These are phyloP conservation scores for Dasypogon diadema DNA, from an alignment of 2,888 invertebrate species.

Conservation along the genomic window DNA sequence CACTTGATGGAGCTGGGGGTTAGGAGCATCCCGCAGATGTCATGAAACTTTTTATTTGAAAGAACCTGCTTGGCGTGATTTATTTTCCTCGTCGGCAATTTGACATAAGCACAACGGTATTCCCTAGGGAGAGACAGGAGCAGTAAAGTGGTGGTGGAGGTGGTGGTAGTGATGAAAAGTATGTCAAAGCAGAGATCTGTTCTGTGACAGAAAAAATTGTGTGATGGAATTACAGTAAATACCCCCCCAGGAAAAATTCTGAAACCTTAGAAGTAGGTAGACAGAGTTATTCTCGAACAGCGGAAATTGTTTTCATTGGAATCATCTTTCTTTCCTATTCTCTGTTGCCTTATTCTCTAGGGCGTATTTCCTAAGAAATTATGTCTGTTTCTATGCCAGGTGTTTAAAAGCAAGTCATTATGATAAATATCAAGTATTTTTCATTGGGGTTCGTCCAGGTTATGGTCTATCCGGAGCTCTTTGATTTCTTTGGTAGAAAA, in stretches of 20 bases:
- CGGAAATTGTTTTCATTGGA: constrained; percentile 40
- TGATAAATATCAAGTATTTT: constrained; percentile 1
- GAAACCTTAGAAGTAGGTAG: constrained; percentile 15
- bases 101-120: constrained; percentile 37
- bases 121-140: constrained; percentile 19
- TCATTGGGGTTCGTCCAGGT: too few species aligned
- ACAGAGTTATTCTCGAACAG: constrained; percentile 30
- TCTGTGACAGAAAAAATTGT: constrained; percentile 38
- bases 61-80: constrained; percentile 36
- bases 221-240: constrained; percentile 46
- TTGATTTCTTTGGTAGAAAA: too few species aligned
- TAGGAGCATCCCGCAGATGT: constrained; percentile 18
- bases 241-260: constrained; percentile 39
- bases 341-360: neutral
- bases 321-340: constrained; percentile 25
- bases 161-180: constrained; percentile 27
- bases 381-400: neutral
- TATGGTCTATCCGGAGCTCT: too few species aligned
- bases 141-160: neutral
- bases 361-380: constrained; percentile 26
- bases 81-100: constrained; percentile 48
- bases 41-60: constrained; percentile 36
- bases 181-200: constrained; percentile 33
- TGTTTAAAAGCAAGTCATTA: constrained; percentile 9
- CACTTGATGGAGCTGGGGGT: neutral